Conservation (phyloP, 2,113 vertebrate species). For the Alethe diademata region DNA sequence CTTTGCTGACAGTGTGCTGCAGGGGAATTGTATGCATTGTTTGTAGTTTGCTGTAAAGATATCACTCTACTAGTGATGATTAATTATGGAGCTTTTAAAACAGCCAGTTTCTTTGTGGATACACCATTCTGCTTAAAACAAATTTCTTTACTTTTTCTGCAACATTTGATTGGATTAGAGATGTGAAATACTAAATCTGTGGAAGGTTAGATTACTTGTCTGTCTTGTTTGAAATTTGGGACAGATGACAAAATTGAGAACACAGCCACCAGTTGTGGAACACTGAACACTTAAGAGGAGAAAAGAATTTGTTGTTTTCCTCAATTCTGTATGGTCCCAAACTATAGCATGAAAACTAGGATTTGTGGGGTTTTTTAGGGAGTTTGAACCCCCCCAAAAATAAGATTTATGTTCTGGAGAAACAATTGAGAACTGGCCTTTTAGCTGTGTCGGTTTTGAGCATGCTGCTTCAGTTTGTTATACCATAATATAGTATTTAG, state of each 20-base stretch:
- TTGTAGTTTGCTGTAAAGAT: neutral
- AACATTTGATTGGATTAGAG: neutral
- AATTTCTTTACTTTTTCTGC: neutral
- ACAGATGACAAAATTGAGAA: conserved; percentile 30
- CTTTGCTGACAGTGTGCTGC: neutral
- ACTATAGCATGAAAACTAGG: neutral
- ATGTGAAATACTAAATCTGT: neutral
- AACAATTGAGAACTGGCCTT: neutral
- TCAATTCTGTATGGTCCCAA: neutral
- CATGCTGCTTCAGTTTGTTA: neutral
- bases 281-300: neutral
- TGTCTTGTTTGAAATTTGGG: neutral
- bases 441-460: neutral
- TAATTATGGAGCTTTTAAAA: neutral
- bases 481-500: neutral
- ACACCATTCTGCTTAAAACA: neutral
- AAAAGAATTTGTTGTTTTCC: neutral
- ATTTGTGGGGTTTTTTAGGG: neutral
- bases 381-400: neutral
- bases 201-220: conserved; percentile 33
- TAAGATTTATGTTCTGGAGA: neutral
- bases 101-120: neutral
- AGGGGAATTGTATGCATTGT: neutral
- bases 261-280: neutral
- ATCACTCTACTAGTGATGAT: neutral